Evolutionary conservation across 2,797 vertebrate genomes (phyloP), one percentile per base, ranked within the genome.

Genomic region (Phalloptychus januarius): DNA sequence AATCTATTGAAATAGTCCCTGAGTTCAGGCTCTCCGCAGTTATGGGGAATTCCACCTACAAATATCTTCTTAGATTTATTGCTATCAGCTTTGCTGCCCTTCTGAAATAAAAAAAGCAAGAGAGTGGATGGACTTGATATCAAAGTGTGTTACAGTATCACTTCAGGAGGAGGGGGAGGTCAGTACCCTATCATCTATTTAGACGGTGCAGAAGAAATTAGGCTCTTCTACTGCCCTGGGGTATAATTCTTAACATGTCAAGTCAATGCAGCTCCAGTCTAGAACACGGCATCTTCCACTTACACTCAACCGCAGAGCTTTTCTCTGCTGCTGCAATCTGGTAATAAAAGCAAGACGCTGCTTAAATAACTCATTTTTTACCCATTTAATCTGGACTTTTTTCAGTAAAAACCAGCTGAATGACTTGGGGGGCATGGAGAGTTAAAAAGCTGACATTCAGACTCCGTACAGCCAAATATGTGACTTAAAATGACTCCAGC

Each of bases 1-100:
- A 99, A 99, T 95, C 98, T 97, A 97, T 98, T 99, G 97, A 99
- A 99, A 97, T 99, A 99, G 93, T 99, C 98, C 97, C 98, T 98
- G 97, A 99, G 98, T 96, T 99, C 98, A 86, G 98, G 97, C 95
- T 99, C 98, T 78, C 98, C 98, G 93, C 98, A 99, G 95, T 99
- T 99, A 96, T 99, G 98, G 95, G 98, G 98, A 93, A 99, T 99
- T 91, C 98, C 98, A 93, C 98, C 98, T 85, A 99, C 98, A 97
- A 99, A 99, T 94, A 99, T 99, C 95, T 99, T 99, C 96, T 99
- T 99, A 89, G 98, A 99, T 95, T 99, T 99, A 96, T 97, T 99
- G 97, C 96, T 98, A 95, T 99, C 98, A 0, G 96, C 97, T 96
- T 98, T 97, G 95, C 97, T 96, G 95, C 97, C 97, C 96, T 99